Evolutionary conservation across 2,113 vertebrate genomes (phyloP).

Genomic region (Caracal caracal): DNA sequence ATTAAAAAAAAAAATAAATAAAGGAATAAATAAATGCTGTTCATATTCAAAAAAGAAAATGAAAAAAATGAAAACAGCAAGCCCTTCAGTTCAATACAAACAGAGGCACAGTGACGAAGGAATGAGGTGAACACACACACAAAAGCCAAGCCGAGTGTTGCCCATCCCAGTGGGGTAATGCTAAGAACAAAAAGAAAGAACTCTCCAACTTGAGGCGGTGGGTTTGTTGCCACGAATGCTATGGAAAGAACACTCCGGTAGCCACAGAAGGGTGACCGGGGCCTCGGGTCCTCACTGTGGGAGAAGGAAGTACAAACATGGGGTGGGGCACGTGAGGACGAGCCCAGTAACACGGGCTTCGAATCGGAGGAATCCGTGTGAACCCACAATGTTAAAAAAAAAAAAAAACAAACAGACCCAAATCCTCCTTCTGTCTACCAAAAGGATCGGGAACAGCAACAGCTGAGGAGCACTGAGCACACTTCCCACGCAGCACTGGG

Average conservation of each 20-base stretch:
- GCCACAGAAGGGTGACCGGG: not conserved
- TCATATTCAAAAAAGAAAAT: not conserved
- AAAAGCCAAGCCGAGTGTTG: accelerated
- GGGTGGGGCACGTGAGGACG: not conserved
- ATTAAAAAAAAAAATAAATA: too few species aligned
- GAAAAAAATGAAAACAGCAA: not conserved
- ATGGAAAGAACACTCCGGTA: accelerated
- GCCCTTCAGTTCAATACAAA: not conserved
- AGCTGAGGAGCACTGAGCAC: accelerated
- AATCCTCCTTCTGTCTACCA: too few species aligned
- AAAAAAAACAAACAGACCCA: not conserved
- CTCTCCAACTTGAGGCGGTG: too few species aligned
- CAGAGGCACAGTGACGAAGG: not conserved
- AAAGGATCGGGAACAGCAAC: not conserved
- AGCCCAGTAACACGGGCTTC: accelerated
- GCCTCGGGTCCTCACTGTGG: not conserved
- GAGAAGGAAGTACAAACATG: accelerated
- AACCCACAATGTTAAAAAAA: not conserved
- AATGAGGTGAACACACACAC: not conserved
- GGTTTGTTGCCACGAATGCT: not conserved
- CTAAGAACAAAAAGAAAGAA: not conserved
- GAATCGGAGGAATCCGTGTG: accelerated
- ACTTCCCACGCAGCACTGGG: not conserved
- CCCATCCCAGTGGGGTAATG: not conserved
- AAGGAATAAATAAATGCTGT: not conserved